Percentiles rank a stretch among this genome's conserved stretches.
Conservation (phyloP, 1,140 invertebrate genomes). For the Acromyrmex echinatior region DNA sequence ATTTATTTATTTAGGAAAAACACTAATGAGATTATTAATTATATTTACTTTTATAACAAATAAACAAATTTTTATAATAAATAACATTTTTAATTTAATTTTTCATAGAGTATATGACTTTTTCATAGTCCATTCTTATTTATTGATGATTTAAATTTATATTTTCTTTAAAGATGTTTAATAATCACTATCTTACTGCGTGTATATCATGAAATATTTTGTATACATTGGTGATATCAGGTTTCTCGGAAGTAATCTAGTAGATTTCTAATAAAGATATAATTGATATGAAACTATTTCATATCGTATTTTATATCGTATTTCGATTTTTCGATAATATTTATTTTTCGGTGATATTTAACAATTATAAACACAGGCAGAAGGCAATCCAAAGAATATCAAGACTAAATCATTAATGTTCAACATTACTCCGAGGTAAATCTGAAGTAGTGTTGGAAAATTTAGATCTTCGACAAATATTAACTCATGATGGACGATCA, state of each 20-base stretch:
- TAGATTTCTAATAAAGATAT: background rate
- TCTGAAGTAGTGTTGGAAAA: constrained; percentile 21
- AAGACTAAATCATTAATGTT: background rate
- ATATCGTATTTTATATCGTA: background rate
- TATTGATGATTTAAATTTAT: background rate
- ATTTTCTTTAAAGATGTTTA: background rate
- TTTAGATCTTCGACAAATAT: constrained; percentile 47
- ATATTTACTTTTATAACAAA: background rate
- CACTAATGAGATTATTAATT: background rate
- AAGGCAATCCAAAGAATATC: background rate
- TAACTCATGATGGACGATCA: background rate
- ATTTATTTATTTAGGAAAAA: background rate
- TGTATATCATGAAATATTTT: background rate
- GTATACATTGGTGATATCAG: background rate
- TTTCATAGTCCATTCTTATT: background rate
- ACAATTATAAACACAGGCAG: background rate
- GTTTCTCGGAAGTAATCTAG: background rate
- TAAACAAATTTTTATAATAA: no score
- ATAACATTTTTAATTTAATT: no score
- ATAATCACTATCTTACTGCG: background rate
- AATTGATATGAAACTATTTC: background rate
- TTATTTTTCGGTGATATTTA: background rate
- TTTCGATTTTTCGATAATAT: background rate
- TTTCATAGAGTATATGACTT: no score
- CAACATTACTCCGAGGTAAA: background rate